These are phyloP conservation scores for Tachyglossus aculeatus DNA, from an alignment of 2,797 vertebrate genomes.

Conservation along the genomic window DNA sequence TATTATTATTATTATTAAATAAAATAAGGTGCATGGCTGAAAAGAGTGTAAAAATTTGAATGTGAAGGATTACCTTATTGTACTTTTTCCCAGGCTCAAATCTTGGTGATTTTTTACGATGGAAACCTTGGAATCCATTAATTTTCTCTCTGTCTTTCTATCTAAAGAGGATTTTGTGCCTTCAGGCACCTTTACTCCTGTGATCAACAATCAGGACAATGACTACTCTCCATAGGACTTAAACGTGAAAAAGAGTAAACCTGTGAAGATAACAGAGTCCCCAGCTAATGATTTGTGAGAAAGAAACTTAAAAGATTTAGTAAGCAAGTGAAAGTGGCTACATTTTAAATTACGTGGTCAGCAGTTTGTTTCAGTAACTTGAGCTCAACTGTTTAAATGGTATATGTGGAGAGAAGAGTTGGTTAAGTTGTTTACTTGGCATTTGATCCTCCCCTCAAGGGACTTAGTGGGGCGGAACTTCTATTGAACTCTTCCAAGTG, in stretches of 20 bases:
- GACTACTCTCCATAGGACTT: not conserved
- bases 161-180: no score
- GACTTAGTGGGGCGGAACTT: no score
- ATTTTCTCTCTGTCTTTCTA: no score
- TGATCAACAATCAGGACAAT: not conserved
- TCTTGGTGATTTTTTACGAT: no score
- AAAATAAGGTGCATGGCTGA: no score
- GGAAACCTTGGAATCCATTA: no score
- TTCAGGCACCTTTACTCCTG: not conserved
- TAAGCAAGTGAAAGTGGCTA: not conserved
- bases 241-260: not conserved
- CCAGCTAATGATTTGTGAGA: not conserved
- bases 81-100: no score
- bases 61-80: no score
- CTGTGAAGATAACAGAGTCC: not conserved
- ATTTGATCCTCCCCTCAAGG: no score
- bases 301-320: not conserved
- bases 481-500: no score
- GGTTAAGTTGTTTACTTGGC: not conserved
- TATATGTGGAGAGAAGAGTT: not conserved
- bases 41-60: no score
- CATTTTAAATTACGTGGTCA: not conserved
- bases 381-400: not conserved
- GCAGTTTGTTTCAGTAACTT: not conserved
- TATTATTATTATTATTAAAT: no score